Evolutionary conservation across 2,113 vertebrate species (phyloP).

Genomic region (Ctenodactylus gundi): DNA sequence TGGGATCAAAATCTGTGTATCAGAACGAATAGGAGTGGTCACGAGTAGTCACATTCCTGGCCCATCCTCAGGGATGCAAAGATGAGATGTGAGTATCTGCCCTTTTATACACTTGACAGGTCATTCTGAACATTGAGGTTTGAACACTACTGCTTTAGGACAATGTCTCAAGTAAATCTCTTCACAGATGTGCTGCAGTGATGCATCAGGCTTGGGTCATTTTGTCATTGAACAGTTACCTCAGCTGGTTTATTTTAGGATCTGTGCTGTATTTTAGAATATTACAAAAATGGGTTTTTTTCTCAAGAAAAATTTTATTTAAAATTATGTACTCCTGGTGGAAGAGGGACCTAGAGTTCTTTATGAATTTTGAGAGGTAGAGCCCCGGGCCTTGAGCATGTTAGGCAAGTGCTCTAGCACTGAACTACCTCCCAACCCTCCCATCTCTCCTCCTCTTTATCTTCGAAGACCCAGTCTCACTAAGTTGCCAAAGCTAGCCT

Average conservation of each 20-base stretch:
- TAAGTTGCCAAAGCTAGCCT: too few species aligned
- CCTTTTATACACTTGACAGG: background rate
- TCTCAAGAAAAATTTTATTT: slow-evolving; percentile 8
- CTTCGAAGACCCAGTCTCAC: too few species aligned
- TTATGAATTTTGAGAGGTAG: too few species aligned
- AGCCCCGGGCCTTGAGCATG: too few species aligned
- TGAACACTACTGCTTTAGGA: background rate
- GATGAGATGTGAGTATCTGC: background rate
- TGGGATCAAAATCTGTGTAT: background rate
- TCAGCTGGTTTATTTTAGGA: background rate
- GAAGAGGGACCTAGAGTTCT: background rate
- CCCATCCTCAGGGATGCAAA: background rate
- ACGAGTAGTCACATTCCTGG: background rate
- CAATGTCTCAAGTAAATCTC: slow-evolving; percentile 4
- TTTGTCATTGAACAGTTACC: background rate
- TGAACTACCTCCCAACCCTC: too few species aligned
- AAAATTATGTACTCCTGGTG: background rate
- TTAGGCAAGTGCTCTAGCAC: too few species aligned
- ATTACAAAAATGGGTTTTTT: background rate
- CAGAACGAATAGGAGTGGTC: background rate
- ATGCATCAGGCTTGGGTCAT: background rate
- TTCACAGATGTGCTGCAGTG: background rate
- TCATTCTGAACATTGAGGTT: background rate
- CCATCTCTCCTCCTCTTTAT: too few species aligned
- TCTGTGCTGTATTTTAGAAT: slow-evolving; percentile 10